Conservation (phyloP, 64 coral and sea anemone species). For the Dendrophyllia cribrosa region DNA sequence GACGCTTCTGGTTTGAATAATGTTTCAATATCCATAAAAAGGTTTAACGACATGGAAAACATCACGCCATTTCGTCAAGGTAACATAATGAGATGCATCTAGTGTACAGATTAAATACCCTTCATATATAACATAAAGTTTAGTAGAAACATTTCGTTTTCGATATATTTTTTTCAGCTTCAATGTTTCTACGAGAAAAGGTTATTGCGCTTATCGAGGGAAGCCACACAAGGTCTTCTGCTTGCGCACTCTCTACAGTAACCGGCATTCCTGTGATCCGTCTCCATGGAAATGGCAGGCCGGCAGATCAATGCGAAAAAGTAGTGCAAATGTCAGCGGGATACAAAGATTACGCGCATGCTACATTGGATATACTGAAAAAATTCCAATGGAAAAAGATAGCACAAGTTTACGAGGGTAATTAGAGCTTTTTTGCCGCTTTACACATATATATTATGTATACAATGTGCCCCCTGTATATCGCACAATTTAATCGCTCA, state of each 20-base stretch:
- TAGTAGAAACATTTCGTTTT: too few relatives aligned
- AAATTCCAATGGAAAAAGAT: neutral
- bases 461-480: too few relatives aligned
- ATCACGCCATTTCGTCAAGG: neutral
- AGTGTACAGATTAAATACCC: neutral
- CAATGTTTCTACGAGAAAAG: neutral
- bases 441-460: too few relatives aligned
- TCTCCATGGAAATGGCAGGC: neutral
- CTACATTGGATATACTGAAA: neutral
- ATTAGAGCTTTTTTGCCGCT: neutral
- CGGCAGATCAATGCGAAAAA: neutral
- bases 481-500: too few relatives aligned
- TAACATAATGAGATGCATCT: neutral
- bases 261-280: conserved; percentile 10
- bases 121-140: too few relatives aligned
- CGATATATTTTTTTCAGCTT: neutral
- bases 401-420: neutral
- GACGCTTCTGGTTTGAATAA: too few relatives aligned
- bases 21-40: neutral
- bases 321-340: neutral
- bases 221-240: neutral
- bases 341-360: neutral
- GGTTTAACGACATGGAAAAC: neutral
- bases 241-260: neutral
- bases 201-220: conserved; percentile 1